Evolutionary conservation across 2,113 vertebrate species (phyloP), one percentile per base, ranked within the genome.

Genomic region (Equus quagga): DNA sequence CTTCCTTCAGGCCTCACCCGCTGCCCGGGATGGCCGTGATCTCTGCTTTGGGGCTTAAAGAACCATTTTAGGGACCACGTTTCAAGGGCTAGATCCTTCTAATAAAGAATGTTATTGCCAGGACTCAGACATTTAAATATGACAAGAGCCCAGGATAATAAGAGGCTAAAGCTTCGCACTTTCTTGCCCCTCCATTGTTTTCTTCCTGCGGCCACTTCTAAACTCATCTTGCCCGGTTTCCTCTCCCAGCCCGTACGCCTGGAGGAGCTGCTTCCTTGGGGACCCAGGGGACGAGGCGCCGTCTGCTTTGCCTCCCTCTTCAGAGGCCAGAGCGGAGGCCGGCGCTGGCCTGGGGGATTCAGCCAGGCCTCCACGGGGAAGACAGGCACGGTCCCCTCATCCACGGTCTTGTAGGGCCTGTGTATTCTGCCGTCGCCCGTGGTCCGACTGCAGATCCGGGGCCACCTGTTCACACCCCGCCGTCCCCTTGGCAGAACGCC

Each of bases 341-440:
- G 36, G 75, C 2, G 2, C 23, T 18, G 46, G 46, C 18, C 17
- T 0, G 0, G 24, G 6, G 10, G 44, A 5, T 14, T n/a, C 6
- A 3, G 23, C 44, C 80, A 54, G 31, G 33, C 7, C 1, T 44
- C 41, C 26, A 10, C 1, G 14, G 51, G 10, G 41, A 44, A 17
- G 70, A 9, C 14, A 14, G 64, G 17, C 0, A 5, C 26, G 7
- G 6, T 9, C 23, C n/a, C 8, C 26, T 41, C 1, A 0, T 46
- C 33, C 8, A 23, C 6, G 23, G 7, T 10, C 23, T 65, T 33
- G 19, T 31, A 2, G 12, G 54, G 44, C 51, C 62, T 31, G 51
- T 9, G 7, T 15, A 14, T 58, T 46, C 56, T 64, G 41, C 49
- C 3, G 2, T 8, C 51, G 13, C 31, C 41, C 31, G 3, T 8